Percentiles rank a stretch among this genome's conserved stretches.
phyloP scores from a whole-genome alignment of 2,888 invertebrate genomes.

The Oxytorus armatus region DNA sequence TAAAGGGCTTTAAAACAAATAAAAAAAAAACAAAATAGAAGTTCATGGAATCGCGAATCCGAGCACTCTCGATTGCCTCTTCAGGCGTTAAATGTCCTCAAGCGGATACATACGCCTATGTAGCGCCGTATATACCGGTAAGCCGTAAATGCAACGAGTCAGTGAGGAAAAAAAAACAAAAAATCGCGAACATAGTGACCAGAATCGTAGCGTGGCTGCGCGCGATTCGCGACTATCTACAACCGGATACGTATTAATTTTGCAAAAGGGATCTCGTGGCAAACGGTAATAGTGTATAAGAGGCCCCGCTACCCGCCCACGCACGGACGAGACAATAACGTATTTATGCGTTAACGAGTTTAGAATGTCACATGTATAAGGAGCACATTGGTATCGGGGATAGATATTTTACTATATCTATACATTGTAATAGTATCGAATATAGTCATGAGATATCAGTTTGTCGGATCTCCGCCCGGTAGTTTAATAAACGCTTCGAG shows the following conservation, averaged over 20 bases:
- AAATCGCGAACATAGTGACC: slow-evolving; percentile 18
- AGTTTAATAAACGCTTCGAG: slow-evolving; percentile 64
- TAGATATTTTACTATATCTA: slow-evolving; percentile 50
- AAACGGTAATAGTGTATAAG: slow-evolving; percentile 26
- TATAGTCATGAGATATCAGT: slow-evolving; percentile 48
- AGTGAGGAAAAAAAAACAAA: slow-evolving; percentile 15
- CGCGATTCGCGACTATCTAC: slow-evolving; percentile 53
- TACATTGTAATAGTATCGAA: slow-evolving; percentile 13
- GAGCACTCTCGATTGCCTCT: slow-evolving; percentile 35
- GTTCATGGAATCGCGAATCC: slow-evolving; percentile 38
- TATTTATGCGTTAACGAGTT: slow-evolving; percentile 67
- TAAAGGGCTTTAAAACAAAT: not conserved
- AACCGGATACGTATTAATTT: slow-evolving; percentile 67
- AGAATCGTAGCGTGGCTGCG: slow-evolving; percentile 23
- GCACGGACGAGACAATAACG: slow-evolving; percentile 63
- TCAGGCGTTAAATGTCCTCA: slow-evolving; percentile 34
- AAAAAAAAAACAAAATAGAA: slow-evolving; percentile 15
- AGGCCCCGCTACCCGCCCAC: slow-evolving; percentile 58
- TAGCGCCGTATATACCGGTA: not conserved
- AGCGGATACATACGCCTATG: slow-evolving; percentile 25
- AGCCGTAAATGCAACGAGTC: not conserved
- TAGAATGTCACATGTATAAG: slow-evolving; percentile 51
- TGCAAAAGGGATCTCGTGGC: slow-evolving; percentile 41
- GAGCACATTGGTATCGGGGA: slow-evolving; percentile 12
- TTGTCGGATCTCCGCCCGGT: slow-evolving; percentile 57